Percentiles rank a stretch among this genome's conserved stretches.
Evolutionary conservation across 2,113 vertebrate genomes (phyloP).

Genomic region (Fulmarus glacialis): DNA sequence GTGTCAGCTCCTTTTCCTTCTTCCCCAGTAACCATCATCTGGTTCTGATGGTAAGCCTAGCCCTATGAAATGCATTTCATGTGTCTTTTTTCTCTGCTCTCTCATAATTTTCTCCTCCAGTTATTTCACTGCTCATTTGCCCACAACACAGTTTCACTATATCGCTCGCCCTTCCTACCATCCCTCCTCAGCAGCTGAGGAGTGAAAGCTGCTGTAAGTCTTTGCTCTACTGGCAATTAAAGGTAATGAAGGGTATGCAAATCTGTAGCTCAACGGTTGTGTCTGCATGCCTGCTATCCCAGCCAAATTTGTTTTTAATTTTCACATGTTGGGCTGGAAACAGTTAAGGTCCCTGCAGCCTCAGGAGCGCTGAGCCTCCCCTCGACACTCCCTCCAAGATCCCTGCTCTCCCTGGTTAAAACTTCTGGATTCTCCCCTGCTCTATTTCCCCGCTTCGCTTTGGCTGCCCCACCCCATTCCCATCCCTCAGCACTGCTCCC

Average conservation of each 20-base stretch:
- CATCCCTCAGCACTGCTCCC: accelerated
- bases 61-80: background rate
- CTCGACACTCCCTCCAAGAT: background rate
- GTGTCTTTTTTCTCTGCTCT: background rate
- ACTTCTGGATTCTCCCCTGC: background rate
- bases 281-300: background rate
- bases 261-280: background rate
- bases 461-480: background rate
- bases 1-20: background rate
- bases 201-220: background rate
- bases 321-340: background rate
- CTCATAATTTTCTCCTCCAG: background rate
- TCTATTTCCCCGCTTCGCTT: background rate
- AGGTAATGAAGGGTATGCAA: background rate
- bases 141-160: background rate
- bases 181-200: background rate
- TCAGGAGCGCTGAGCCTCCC: background rate
- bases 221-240: background rate
- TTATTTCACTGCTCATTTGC: background rate
- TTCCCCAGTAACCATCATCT: background rate
- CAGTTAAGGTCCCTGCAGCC: background rate
- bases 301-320: background rate
- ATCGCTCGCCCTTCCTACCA: background rate
- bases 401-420: background rate
- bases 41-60: background rate